Base-by-base conservation (phyloP, 1,140 invertebrate species). In the Chrysomallon squamiferum region DNA sequence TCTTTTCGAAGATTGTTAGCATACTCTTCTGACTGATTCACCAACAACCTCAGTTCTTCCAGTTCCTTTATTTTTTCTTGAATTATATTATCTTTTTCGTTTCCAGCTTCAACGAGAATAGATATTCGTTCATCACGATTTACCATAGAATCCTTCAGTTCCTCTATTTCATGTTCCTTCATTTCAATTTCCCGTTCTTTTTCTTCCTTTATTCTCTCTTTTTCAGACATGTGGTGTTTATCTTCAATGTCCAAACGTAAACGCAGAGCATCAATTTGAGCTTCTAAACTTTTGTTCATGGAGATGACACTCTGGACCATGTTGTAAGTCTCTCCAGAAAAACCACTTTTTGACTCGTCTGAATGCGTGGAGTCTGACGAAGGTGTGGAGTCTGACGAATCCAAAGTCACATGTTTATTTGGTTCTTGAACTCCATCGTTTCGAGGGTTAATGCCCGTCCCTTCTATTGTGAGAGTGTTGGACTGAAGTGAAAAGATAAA, bases 1-100 rank as follows among this genome's bases (percentile, higher is more conserved):
- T 77, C 66, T 57, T 64, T 75, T 22, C 72, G 60, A 13, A 80
- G 69, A 52, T 77, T 69, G 15, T 72, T 62, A 41, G 78, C 74
- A 45, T 74, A 78, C 7, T 72, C 75, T 58, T 78, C 72, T 0
- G 76, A 78, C 67, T 80, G 70, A 49, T 71, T 59, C 0, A 80
- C 74, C 32, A 78, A 49, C 32, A 62, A 66, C 71, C 72, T 76
- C 4, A 80, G 61, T 38, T 74, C 73, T 13, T 65, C 63, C 30
- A 80, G 76, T 58, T 80, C 78, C 4, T 63, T 56, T 59, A 71
- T 64, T 66, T 78, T 80, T 27, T 61, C 65, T 27, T 69, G 22
- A 27, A 80, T 75, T 30, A 73, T 52, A 15, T 50, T 58, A 60
- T 74, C 73, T 59, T 78, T 76, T 43, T 75, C 68, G 29, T 68